A percentile compares a stretch with the other conserved stretches of the same genome.
Evolutionary conservation across 2,113 vertebrate species (phyloP).

Genomic region (Oncorhynchus gorbuscha): DNA sequence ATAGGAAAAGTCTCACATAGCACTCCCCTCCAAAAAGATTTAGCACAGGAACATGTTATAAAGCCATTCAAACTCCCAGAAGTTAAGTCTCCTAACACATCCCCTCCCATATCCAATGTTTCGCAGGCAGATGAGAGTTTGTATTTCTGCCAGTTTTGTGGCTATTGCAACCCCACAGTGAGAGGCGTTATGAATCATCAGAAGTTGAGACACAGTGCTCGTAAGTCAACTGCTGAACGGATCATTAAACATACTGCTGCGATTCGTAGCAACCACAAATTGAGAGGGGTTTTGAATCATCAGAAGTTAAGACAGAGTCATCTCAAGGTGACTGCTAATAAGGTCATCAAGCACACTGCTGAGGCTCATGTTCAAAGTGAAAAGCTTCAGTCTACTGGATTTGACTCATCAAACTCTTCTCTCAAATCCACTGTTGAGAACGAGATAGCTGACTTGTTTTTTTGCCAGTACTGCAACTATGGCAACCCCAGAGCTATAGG

Average conservation of each 20-base stretch:
- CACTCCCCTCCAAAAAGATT: background rate
- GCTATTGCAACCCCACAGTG: constrained; percentile 80
- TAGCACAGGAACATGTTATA: background rate
- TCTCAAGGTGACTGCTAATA: no score
- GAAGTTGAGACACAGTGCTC: constrained; percentile 80
- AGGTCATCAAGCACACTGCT: constrained; percentile 67
- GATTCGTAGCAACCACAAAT: constrained; percentile 70
- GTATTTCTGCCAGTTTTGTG: constrained; percentile 86
- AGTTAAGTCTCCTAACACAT: background rate
- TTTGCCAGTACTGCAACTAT: constrained; percentile 5
- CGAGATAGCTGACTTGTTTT: constrained; percentile 45
- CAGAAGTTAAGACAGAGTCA: constrained; percentile 81
- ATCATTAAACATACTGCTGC: constrained; percentile 73
- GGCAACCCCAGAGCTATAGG: background rate
- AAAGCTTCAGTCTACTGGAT: background rate
- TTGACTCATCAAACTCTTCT: background rate
- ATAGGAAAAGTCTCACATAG: background rate
- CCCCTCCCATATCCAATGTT: constrained; percentile 36
- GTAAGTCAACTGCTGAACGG: constrained; percentile 72
- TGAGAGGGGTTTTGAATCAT: constrained; percentile 85
- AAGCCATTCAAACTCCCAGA: no score
- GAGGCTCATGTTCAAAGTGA: background rate
- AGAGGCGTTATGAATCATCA: constrained; percentile 86
- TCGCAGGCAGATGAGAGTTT: constrained; percentile 63
- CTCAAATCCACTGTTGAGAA: background rate